phyloP scores from a whole-genome alignment of 1,140 invertebrate species.

The Drosophila carrolli region DNA sequence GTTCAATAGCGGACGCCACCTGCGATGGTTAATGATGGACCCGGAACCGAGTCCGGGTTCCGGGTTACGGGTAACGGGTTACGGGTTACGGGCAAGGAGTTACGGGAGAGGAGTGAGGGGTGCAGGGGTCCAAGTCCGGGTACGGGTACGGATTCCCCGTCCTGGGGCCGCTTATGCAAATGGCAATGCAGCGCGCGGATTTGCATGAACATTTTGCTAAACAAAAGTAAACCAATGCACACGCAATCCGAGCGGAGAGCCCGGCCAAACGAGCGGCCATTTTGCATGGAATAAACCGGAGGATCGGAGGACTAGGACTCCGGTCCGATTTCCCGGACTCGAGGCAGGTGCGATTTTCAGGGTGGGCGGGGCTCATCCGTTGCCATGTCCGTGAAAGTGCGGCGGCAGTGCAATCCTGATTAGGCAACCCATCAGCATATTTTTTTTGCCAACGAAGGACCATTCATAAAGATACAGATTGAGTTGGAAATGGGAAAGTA shows the following conservation, averaged over 20 bases:
- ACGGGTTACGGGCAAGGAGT: background rate
- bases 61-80: background rate
- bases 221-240: slow-evolving; percentile 55
- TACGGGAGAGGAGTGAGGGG: background rate
- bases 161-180: slow-evolving; percentile 62
- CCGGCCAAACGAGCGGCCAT: slow-evolving; percentile 24
- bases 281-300: slow-evolving; percentile 40
- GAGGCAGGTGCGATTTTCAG: slow-evolving; percentile 10
- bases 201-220: slow-evolving; percentile 59
- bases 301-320: slow-evolving; percentile 13
- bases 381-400: slow-evolving; percentile 25
- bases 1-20: slow-evolving; percentile 50
- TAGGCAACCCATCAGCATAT: background rate
- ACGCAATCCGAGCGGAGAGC: slow-evolving; percentile 41
- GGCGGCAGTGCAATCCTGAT: slow-evolving; percentile 7
- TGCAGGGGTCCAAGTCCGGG: background rate
- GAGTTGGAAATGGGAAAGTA: background rate
- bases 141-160: slow-evolving; percentile 10
- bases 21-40: slow-evolving; percentile 52
- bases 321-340: background rate
- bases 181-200: slow-evolving; percentile 54
- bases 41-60: slow-evolving; percentile 6
- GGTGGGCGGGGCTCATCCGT: slow-evolving; percentile 1
- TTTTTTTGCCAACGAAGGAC: background rate
- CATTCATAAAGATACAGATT: background rate